Base-by-base conservation (phyloP, 2,797 vertebrate species). In the Alectoris magna region DNA sequence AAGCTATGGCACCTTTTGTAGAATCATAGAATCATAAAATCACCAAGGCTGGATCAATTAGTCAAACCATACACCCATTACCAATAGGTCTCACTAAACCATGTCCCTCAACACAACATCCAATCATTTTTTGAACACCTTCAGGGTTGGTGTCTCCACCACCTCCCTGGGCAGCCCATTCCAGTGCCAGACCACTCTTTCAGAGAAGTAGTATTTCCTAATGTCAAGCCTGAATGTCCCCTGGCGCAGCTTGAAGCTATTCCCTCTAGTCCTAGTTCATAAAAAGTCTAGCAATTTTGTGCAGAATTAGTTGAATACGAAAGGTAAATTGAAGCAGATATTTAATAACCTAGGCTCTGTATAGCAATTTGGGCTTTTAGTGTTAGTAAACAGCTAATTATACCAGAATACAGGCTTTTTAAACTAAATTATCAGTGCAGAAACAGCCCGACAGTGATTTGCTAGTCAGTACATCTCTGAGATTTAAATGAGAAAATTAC, bases 341-440 rank as follows among this genome's bases (percentile, higher is more conserved):
- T 71, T 94, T 88, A 95, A 92, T 91, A 93, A 93, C 81, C 14
- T 23, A 89, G 92, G 78, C 39, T 94, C 38, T 48, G 14, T 84
- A 41, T 39, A 91, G 82, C 10, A 69, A 68, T 83, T 93, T 87
- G 43, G 62, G 46, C 70, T 85, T 96, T 80, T 83, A 96, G 96
- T 64, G 87, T 95, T 86, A 95, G 93, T 96, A 97, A 97, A 97
- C 94, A 96, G 88, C 93, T 96, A 97, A 97, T 97, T 96, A 88
- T 70, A 74, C 75, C 90, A 87, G 83, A 97, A 95, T 63, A 46
- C 83, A 94, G 79, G 78, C 79, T 96, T 95, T 95, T 96, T 64
- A 84, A 26, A 97, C 92, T 86, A 94, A 96, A 96, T 97, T 97
- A 96, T 96, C 96, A 95, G 91, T 96, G 94, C 95, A 94, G 92